Conservation (phyloP, 2,113 vertebrate species). For the Dasyornis broadbenti region DNA sequence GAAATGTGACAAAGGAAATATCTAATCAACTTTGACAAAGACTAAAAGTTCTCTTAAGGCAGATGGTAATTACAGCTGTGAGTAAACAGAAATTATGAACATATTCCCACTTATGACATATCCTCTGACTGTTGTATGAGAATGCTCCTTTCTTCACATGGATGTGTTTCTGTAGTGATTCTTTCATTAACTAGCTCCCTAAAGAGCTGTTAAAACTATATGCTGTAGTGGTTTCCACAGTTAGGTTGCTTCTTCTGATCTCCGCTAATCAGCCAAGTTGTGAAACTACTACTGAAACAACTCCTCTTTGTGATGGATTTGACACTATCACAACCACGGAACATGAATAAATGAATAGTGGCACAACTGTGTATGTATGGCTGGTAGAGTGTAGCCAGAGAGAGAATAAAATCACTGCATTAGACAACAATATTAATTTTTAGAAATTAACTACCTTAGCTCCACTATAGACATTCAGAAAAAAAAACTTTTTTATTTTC, state of each 20-base stretch:
- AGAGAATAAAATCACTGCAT: conserved; percentile 42
- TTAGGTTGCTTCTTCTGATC: conserved; percentile 67
- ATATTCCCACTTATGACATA: conserved; percentile 56
- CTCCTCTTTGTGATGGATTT: conserved; percentile 70
- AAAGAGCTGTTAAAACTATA: conserved; percentile 72
- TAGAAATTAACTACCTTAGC: conserved; percentile 45
- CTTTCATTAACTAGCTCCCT: conserved; percentile 75
- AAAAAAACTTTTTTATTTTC: background rate
- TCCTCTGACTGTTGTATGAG: conserved; percentile 53
- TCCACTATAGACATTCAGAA: conserved; percentile 3
- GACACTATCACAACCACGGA: conserved; percentile 63
- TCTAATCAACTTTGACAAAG: conserved; percentile 52
- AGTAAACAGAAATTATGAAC: conserved; percentile 73
- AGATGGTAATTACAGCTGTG: conserved; percentile 66
- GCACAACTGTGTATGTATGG: background rate
- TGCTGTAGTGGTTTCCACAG: conserved; percentile 64
- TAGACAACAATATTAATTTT: conserved; percentile 24
- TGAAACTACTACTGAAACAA: conserved; percentile 67
- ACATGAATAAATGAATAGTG: conserved; percentile 50
- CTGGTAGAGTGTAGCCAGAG: background rate
- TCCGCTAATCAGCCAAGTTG: conserved; percentile 71
- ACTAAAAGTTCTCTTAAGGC: conserved; percentile 38
- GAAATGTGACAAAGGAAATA: conserved; percentile 46
- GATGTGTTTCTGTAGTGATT: conserved; percentile 67
- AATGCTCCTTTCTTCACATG: conserved; percentile 46